Percentiles rank a stretch among this genome's conserved stretches.
These are phyloP conservation scores for Chiridota heheva DNA, from an alignment of 35 echinoderm and acorn worm species.

Conservation along the genomic window DNA sequence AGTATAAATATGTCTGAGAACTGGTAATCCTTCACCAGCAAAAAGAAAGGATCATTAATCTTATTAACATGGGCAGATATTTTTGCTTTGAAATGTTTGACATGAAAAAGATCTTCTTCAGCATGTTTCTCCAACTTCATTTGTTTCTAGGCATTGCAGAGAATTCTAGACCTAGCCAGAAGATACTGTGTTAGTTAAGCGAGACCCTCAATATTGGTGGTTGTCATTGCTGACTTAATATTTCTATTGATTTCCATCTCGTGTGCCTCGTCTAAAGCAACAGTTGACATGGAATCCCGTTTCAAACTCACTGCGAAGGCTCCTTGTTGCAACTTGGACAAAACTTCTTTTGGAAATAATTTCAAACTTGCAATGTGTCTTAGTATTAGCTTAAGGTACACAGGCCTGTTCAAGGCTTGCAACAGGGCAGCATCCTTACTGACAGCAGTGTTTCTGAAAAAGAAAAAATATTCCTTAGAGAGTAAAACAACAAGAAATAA, in stretches of 20 bases:
- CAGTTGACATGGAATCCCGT: background rate
- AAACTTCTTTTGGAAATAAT: background rate
- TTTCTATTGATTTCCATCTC: constrained; percentile 43
- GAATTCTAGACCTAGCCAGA: background rate
- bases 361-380: background rate
- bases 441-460: background rate
- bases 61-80: too few relatives aligned
- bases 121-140: too few relatives aligned
- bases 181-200: constrained; percentile 9
- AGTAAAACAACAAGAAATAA: constrained; percentile 10
- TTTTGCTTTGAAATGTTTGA: too few relatives aligned
- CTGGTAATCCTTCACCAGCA: too few relatives aligned
- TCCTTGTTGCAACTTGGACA: background rate
- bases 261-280: constrained; percentile 37
- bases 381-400: constrained; percentile 2
- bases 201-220: background rate
- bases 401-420: constrained; percentile 21
- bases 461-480: background rate
- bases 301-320: constrained; percentile 15
- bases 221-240: background rate
- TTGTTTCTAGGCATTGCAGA: background rate
- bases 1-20: too few relatives aligned
- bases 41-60: too few relatives aligned
- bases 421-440: background rate
- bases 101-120: too few relatives aligned